Conservation (phyloP, 37 sponge, comb jelly and placozoan species). For the Halisarca cf. caerulea region DNA sequence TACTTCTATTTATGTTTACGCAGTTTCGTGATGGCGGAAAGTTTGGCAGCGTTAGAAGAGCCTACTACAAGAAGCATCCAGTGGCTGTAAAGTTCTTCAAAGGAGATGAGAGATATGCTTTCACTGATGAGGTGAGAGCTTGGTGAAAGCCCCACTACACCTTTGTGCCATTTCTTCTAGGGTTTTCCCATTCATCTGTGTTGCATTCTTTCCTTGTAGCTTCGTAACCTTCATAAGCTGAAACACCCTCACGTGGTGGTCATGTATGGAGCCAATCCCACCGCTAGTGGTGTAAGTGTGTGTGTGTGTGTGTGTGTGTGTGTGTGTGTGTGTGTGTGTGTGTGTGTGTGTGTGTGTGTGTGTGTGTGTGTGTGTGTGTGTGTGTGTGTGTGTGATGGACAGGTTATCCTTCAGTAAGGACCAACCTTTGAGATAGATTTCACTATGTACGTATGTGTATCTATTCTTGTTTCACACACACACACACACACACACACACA, state of each 20-base stretch:
- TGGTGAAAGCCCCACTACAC: neutral
- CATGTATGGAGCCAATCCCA: constrained; percentile 47
- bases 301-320: too few species aligned
- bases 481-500: too few species aligned
- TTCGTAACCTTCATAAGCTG: constrained; percentile 26
- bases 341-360: too few species aligned
- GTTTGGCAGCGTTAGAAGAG: constrained; percentile 64
- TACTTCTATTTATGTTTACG: neutral
- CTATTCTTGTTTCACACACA: too few species aligned
- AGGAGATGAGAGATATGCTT: constrained; percentile 64
- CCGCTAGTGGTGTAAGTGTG: neutral
- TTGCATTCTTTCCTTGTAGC: neutral
- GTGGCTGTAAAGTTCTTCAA: constrained; percentile 78
- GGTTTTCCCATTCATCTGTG: neutral
- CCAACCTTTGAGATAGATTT: too few species aligned
- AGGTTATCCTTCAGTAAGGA: too few species aligned
- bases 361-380: too few species aligned
- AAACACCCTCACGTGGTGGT: constrained; percentile 54
- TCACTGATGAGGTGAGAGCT: constrained; percentile 60
- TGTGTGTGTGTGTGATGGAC: too few species aligned
- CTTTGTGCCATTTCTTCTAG: neutral
- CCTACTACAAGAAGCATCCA: constrained; percentile 40
- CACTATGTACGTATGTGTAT: too few species aligned
- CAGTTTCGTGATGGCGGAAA: constrained; percentile 56
- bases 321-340: too few species aligned